phyloP scores from a whole-genome alignment of 2,797 vertebrate species.

The Falco rusticolus region DNA sequence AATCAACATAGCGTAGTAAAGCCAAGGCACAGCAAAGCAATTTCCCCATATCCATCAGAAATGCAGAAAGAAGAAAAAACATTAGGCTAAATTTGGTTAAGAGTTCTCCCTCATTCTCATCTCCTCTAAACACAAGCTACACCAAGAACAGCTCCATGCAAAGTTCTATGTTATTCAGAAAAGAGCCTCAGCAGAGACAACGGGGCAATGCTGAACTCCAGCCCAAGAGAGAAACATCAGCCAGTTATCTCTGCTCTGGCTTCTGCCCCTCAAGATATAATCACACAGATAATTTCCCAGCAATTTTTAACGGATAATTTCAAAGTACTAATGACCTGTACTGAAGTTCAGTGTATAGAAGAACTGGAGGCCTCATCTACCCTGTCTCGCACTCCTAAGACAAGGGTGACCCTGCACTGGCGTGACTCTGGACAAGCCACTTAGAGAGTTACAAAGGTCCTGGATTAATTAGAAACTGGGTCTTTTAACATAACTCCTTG shows the following conservation, averaged over 20 bases:
- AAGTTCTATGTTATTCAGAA: background rate
- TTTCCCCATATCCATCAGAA: background rate
- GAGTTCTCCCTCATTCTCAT: background rate
- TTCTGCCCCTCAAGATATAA: background rate
- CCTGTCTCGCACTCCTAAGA: fast-evolving
- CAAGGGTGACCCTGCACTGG: background rate
- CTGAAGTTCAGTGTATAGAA: background rate
- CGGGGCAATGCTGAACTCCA: background rate
- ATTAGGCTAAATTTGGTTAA: background rate
- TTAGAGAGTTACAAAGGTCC: background rate
- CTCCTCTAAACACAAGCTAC: background rate
- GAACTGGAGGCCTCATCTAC: background rate
- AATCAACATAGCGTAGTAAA: background rate
- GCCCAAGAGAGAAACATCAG: background rate
- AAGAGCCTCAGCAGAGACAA: background rate
- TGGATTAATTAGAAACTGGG: conserved; percentile 47
- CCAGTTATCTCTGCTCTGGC: background rate
- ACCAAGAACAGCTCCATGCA: background rate
- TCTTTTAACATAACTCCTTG: background rate
- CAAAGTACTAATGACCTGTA: background rate
- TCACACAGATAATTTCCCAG: background rate
- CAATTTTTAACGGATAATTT: background rate
- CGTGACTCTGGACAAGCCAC: background rate
- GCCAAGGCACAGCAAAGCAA: background rate
- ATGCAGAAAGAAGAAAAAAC: background rate